phyloP scores from a whole-genome alignment of 2,888 invertebrate genomes.

The Patella caerulea region DNA sequence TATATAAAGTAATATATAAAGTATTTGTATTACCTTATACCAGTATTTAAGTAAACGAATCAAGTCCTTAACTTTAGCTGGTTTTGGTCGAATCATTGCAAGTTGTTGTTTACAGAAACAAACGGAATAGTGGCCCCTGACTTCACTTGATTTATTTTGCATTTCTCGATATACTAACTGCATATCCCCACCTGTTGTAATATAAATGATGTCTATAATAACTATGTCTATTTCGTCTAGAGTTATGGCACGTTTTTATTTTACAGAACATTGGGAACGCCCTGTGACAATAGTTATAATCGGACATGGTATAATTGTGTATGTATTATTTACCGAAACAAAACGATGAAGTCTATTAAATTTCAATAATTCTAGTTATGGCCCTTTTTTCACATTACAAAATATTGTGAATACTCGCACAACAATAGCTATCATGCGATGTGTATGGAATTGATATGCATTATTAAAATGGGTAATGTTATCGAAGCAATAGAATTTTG shows the following conservation, averaged over 20 bases:
- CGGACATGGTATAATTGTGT: neutral
- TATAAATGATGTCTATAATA: neutral
- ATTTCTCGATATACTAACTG: neutral
- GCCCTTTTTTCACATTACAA: too few relatives aligned
- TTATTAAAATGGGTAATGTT: too few relatives aligned
- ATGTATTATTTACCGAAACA: neutral
- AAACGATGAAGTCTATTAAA: too few relatives aligned
- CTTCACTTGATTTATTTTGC: neutral
- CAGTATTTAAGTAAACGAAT: neutral
- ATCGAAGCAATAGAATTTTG: too few relatives aligned
- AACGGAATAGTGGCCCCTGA: neutral
- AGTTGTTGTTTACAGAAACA: slow-evolving; percentile 1
- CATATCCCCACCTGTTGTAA: neutral
- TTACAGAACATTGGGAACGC: neutral
- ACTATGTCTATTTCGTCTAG: too few relatives aligned
- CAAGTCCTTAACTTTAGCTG: slow-evolving; percentile 4
- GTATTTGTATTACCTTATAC: neutral
- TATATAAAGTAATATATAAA: too few relatives aligned
- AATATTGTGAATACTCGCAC: too few relatives aligned
- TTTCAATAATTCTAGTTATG: too few relatives aligned
- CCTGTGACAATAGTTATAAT: neutral
- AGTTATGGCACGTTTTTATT: too few relatives aligned
- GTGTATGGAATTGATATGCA: too few relatives aligned
- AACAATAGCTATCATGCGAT: too few relatives aligned
- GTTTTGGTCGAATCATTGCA: neutral